phyloP scores from a whole-genome alignment of 1,140 invertebrate genomes.

The Thaumetopoea pityocampa region DNA sequence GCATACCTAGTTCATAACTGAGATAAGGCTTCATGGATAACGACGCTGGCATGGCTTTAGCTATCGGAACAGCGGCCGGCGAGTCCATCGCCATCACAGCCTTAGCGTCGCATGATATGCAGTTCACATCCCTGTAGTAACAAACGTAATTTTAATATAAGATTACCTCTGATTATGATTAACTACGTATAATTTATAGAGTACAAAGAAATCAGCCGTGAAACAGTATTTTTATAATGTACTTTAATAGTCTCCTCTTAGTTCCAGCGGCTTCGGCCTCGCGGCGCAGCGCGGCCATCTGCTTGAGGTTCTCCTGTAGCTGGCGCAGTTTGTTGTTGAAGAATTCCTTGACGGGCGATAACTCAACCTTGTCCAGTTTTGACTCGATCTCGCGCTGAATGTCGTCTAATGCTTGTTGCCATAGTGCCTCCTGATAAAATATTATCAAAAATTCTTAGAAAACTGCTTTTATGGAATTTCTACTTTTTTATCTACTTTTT shows the following conservation, averaged over 20 bases:
- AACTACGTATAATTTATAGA: too few species aligned
- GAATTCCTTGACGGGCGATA: constrained; percentile 80
- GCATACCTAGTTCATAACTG: constrained; percentile 80
- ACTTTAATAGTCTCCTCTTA: constrained; percentile 78
- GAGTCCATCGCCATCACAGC: constrained; percentile 81
- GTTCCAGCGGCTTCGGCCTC: constrained; percentile 84
- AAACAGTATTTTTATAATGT: constrained; percentile 18
- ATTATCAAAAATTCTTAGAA: too few species aligned
- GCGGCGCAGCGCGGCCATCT: constrained; percentile 72
- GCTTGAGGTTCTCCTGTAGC: constrained; percentile 80
- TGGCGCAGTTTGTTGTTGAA: constrained; percentile 79
- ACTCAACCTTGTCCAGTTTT: constrained; percentile 81
- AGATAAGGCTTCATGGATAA: constrained; percentile 80
- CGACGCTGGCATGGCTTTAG: constrained; percentile 68
- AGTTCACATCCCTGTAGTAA: constrained; percentile 79
- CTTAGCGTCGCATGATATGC: constrained; percentile 84
- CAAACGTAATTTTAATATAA: constrained; percentile 1
- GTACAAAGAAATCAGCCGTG: too few species aligned
- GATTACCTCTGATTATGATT: too few species aligned
- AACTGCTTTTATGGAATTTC: too few species aligned
- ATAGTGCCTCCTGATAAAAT: constrained; percentile 78
- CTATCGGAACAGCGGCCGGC: constrained; percentile 57
- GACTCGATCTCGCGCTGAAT: constrained; percentile 81
- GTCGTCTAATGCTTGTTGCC: constrained; percentile 80
- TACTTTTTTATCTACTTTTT: too few species aligned